Percentiles rank a stretch among this genome's conserved stretches.
Conservation (phyloP, 2,797 vertebrate genomes). For the Etheostoma nigrum region DNA sequence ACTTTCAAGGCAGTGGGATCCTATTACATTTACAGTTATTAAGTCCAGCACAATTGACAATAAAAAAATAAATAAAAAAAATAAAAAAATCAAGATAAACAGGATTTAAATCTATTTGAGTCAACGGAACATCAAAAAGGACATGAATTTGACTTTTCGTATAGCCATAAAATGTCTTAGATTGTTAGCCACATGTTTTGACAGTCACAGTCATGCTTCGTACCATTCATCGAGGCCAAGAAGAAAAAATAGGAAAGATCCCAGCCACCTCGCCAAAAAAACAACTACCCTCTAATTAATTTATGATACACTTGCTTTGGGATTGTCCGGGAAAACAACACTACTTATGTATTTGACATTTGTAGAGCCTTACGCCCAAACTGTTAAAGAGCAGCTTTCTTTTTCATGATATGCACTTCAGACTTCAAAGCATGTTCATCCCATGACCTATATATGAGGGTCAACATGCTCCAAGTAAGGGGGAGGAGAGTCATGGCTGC, state of each 20-base stretch:
- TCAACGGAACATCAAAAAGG: background rate
- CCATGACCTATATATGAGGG: constrained; percentile 70
- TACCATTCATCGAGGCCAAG: background rate
- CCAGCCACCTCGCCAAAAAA: background rate
- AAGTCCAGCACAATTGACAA: background rate
- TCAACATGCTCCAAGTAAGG: constrained; percentile 53
- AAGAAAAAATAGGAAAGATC: constrained; percentile 2
- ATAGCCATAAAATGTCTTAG: background rate
- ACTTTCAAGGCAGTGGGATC: background rate
- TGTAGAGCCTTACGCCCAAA: constrained; percentile 9
- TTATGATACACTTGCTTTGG: constrained; percentile 12
- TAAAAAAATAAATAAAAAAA: background rate
- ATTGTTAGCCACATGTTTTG: background rate
- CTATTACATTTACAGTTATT: background rate
- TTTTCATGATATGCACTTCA: constrained; percentile 31
- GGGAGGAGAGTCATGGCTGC: constrained; percentile 42
- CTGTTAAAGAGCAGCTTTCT: background rate
- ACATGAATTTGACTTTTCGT: background rate
- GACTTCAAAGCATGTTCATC: constrained; percentile 46
- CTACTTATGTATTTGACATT: background rate
- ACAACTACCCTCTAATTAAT: constrained; percentile 1
- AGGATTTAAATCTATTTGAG: background rate
- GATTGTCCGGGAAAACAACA: constrained; percentile 28
- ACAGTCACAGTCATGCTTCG: background rate
- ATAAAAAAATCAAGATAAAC: background rate